These are phyloP conservation scores for Iselma pallidipennis DNA, from an alignment of 2,888 invertebrate species.

Conservation along the genomic window DNA sequence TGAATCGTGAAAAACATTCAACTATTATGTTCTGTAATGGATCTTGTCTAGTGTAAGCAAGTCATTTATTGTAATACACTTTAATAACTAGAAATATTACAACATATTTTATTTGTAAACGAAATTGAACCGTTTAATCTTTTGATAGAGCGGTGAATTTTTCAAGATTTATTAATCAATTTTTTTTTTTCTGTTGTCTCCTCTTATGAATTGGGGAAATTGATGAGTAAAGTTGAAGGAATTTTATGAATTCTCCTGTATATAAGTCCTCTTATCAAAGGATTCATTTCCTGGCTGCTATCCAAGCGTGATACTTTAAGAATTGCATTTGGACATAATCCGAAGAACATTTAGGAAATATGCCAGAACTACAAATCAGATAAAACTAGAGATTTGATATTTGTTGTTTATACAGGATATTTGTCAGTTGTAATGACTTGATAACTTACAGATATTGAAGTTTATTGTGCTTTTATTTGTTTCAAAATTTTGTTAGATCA, in stretches of 20 bases:
- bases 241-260: neutral
- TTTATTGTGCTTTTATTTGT: neutral
- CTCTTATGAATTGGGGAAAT: too few species aligned
- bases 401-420: neutral
- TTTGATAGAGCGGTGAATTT: too few species aligned
- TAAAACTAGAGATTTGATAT: neutral
- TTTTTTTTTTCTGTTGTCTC: neutral
- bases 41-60: constrained; percentile 4
- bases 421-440: neutral
- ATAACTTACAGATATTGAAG: neutral
- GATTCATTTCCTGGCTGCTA: neutral
- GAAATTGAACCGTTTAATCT: neutral
- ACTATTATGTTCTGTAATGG: constrained; percentile 21
- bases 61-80: neutral
- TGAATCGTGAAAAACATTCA: constrained; percentile 17
- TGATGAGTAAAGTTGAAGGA: too few species aligned
- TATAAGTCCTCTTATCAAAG: too few species aligned
- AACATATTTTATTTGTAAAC: neutral
- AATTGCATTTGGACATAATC: constrained; percentile 11
- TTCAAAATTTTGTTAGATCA: too few species aligned
- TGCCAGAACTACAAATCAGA: constrained; percentile 13
- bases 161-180: neutral
- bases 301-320: constrained; percentile 25
- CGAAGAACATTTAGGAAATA: constrained; percentile 14
- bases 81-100: neutral